Base-by-base conservation (phyloP, 2,888 invertebrate genomes). In the Xestia ashworthii region DNA sequence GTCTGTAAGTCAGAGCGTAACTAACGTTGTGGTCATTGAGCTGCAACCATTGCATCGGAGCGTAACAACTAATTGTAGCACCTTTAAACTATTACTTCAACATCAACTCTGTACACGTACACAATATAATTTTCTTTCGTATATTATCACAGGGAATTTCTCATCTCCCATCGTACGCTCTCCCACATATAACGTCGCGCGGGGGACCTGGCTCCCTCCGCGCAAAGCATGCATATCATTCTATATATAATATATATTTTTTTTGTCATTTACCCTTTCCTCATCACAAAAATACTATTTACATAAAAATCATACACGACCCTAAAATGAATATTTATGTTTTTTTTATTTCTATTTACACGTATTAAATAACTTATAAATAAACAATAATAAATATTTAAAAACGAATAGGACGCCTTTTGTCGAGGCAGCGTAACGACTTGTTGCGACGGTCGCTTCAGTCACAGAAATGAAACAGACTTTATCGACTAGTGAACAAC, bases 321-420 rank as follows among this genome's bases (percentile, higher is more conserved):
- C 92, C 92, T 95, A 94, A 93, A 94, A 93, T 90, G 91, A 93
- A 94, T 93, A 93, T 93, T 92, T 94, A 93, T 94, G 91, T 93
- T 71, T 92, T 92, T 91, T 92, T 91, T 88, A 93, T 92, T 92
- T 93, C 94, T 96, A 95, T 96, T 91, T 96, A 96, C 95, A 95
- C 87, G 88, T 89, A 91, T 94, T 95, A 95, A 96, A 96, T 94
- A 95, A 95, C 96, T 96, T 96, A 96, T 87, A 95, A 95, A 96
- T 92, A 94, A 95, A 95, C 89, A 93, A 95, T 95, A 95, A 95
- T 95, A 95, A 95, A 96, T 95, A 95, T 89, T 90, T 95, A 95
- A 94, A 96, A 95, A 95, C 91, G 90, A 93, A 91, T 89, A 89
- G 93, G 93, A 94, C 93, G 93, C 93, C 88, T 89, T 88, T 85